Evolutionary conservation across 2,113 vertebrate species (phyloP), one percentile per base, ranked within the genome.

Genomic region (Gallinago jamesoni): DNA sequence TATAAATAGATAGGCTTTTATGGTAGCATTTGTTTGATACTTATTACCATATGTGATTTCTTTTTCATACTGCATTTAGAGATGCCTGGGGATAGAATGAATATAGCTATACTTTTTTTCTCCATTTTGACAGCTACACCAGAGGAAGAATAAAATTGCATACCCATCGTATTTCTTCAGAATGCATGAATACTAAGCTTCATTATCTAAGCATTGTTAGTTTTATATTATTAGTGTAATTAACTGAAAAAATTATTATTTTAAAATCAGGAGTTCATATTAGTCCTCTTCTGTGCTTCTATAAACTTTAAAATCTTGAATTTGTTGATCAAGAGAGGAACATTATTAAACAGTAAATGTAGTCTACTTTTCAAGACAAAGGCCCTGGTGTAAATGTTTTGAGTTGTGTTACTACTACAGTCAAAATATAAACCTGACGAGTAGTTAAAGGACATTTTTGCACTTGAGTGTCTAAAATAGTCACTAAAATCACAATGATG

Each of bases 1-100:
- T 93, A 90, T 88, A 93, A 95, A 91, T 83, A 80, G 70, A 60
- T 60, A 88, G 63, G 55, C 11, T 85, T 93, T 94, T 96, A 80
- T 94, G 50, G 67, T 77, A 67, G 63, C 78, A 69, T 93, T 96
- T 88, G 35, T 85, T 95, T 93, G 67, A 55, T 92, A 59, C 72
- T 83, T 86, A 95, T 93, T 95, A 96, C 72, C 92, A 90, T 91
- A 90, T 14, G 0, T 94, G 85, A 91, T 84, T 95, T 93, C 75
- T 91, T 95, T 94, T 95, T 83, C 82, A 85, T 94, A 59, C 23
- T 1, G 0, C 37, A 74, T 30, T 92, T 93, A 75, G 57, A 68
- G 66, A 53, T 77, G 52, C 92, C 86, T 93, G 53, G 35, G 88
- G 57, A 53, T 64, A 89, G 19, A 91, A 87, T 60, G 63, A 84